Percentiles rank a stretch among this genome's conserved stretches.
phyloP scores from a whole-genome alignment of 2,113 vertebrate species.

The Pholis gunnellus region DNA sequence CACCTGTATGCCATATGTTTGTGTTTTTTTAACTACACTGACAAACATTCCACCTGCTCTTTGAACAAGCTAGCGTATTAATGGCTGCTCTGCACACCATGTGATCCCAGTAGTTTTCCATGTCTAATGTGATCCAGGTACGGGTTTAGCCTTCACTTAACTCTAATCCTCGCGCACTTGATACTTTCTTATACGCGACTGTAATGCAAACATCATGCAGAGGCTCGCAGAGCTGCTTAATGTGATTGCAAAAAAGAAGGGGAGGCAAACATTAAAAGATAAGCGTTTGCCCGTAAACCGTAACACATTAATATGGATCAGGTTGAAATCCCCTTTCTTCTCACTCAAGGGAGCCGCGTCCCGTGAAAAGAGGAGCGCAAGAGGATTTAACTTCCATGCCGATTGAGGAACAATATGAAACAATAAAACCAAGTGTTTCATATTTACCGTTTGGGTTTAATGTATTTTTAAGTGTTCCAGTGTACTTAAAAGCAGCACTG shows the following conservation, averaged over 20 bases:
- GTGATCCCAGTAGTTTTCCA: slow-evolving; percentile 52
- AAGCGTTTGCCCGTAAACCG: slow-evolving; percentile 61
- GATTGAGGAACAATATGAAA: slow-evolving; percentile 60
- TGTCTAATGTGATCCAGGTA: slow-evolving; percentile 76
- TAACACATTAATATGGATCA: slow-evolving; percentile 71
- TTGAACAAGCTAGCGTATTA: slow-evolving; percentile 48
- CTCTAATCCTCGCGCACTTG: slow-evolving; percentile 70
- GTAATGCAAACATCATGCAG: slow-evolving; percentile 74
- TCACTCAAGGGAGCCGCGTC: slow-evolving; percentile 20
- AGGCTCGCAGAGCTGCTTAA: slow-evolving; percentile 58
- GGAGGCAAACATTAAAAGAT: slow-evolving; percentile 64
- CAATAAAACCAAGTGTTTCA: slow-evolving; percentile 67
- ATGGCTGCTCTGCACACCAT: slow-evolving; percentile 33
- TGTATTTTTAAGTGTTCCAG: slow-evolving; percentile 63
- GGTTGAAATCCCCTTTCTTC: slow-evolving; percentile 55
- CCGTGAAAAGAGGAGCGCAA: slow-evolving; percentile 27
- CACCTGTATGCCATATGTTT: slow-evolving; percentile 25
- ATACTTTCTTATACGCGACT: slow-evolving; percentile 56
- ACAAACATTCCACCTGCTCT: slow-evolving; percentile 50
- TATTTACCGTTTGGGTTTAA: slow-evolving; percentile 66
- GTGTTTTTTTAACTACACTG: slow-evolving; percentile 10
- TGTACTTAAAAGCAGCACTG: slow-evolving; percentile 33
- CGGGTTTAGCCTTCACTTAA: slow-evolving; percentile 60
- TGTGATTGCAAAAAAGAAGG: slow-evolving; percentile 60
- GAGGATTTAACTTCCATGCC: slow-evolving; percentile 48